These are phyloP conservation scores for Plebejus anna DNA, from an alignment of 2,888 invertebrate species.

Conservation along the genomic window DNA sequence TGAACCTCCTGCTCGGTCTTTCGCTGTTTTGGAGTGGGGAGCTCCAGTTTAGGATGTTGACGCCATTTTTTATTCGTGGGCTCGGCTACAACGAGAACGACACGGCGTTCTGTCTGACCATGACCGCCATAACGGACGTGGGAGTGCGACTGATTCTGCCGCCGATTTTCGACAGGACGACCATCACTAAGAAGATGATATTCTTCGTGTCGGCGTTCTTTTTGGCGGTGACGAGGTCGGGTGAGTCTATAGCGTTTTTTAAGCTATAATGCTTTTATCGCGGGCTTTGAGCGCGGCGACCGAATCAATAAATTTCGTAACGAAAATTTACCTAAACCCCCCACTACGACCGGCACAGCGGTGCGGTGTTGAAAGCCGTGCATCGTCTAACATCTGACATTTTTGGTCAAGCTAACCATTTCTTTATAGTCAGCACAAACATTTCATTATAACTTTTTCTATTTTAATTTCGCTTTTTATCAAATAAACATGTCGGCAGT, in stretches of 20 bases:
- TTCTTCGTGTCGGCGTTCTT: constrained; percentile 86
- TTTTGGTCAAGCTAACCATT: too few relatives aligned
- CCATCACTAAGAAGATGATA: constrained; percentile 84
- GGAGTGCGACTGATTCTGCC: constrained; percentile 86
- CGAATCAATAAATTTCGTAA: too few relatives aligned
- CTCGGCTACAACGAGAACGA: constrained; percentile 82
- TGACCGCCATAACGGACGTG: constrained; percentile 87
- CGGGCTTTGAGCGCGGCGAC: too few relatives aligned
- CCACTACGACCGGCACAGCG: too few relatives aligned
- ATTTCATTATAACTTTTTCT: too few relatives aligned
- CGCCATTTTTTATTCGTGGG: constrained; percentile 83
- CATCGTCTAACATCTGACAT: too few relatives aligned
- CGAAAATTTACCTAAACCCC: too few relatives aligned
- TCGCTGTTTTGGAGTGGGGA: constrained; percentile 88
- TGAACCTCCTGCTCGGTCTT: constrained; percentile 85
- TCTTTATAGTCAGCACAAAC: too few relatives aligned
- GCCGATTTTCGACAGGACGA: constrained; percentile 85
- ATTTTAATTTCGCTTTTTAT: too few relatives aligned
- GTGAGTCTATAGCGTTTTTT: constrained; percentile 67
- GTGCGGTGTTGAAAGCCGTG: too few relatives aligned
- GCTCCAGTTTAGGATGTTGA: constrained; percentile 87
- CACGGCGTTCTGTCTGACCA: constrained; percentile 86
- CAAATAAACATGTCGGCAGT: not conserved
- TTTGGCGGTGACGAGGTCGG: constrained; percentile 85
- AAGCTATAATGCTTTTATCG: not conserved